Percentiles rank a stretch among this genome's conserved stretches.
Conservation (phyloP, 1,140 invertebrate species). For the Zophobas morio region DNA sequence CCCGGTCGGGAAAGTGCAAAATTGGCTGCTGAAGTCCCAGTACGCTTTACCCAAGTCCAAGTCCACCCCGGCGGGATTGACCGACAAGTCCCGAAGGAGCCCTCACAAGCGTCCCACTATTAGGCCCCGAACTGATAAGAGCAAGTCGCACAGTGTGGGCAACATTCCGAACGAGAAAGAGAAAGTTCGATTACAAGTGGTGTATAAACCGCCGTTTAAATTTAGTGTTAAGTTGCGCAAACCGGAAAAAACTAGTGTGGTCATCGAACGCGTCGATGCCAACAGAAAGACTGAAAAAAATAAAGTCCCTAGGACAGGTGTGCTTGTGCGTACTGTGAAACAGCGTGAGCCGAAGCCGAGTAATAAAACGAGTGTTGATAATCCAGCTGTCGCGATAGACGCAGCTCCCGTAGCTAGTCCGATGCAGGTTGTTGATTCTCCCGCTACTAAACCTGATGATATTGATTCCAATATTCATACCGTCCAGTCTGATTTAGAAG, state of each 20-base stretch:
- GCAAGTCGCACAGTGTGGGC: conserved; percentile 67
- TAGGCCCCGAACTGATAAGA: conserved; percentile 64
- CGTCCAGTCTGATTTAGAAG: conserved; percentile 76
- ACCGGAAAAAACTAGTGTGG: conserved; percentile 72
- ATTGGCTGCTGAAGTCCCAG: conserved; percentile 83
- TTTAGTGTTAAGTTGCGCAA: conserved; percentile 86
- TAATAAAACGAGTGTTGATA: conserved; percentile 44
- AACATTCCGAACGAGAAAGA: conserved; percentile 73
- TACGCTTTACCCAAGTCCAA: conserved; percentile 76
- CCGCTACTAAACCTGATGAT: conserved; percentile 52
- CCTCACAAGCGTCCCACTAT: conserved; percentile 65
- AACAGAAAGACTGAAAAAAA: conserved; percentile 50
- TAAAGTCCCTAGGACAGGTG: conserved; percentile 67
- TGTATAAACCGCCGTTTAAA: conserved; percentile 89
- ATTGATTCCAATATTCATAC: conserved; percentile 74
- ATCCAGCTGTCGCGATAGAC: conserved; percentile 32
- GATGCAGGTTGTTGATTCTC: conserved; percentile 50
- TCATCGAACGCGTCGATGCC: conserved; percentile 54
- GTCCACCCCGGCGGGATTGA: conserved; percentile 78
- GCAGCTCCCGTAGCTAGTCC: conserved; percentile 48
- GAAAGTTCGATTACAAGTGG: conserved; percentile 83
- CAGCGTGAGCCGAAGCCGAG: conserved; percentile 61
- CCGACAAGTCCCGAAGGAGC: conserved; percentile 65
- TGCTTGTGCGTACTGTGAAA: conserved; percentile 69
- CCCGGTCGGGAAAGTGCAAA: conserved; percentile 86